Evolutionary conservation across 2,888 invertebrate genomes (phyloP), one percentile per base, ranked within the genome.

Genomic region (Drosophila maculinotata): DNA sequence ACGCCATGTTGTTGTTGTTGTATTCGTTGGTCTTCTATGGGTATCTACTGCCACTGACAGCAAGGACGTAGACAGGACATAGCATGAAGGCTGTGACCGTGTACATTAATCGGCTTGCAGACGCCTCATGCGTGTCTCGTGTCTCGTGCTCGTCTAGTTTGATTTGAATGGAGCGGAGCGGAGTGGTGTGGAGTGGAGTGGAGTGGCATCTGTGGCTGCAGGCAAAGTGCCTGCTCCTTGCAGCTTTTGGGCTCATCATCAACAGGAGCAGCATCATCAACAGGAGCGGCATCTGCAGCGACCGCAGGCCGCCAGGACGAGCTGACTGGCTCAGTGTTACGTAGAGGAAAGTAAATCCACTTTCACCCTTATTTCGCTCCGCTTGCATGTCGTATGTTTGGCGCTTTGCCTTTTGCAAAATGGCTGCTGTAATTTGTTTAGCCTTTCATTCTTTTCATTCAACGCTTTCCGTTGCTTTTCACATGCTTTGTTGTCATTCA

Each of bases 91-190:
- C 62, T 65, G 26, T 48, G 62, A 36, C 54, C 64, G 68, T 71
- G 62, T 52, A 68, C 79, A 79, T 80, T 88, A 88, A 88, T 82
- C 88, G 84, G 86, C 74, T 79, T 80, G 82, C 86, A 86, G 87
- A 86, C 84, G 82, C 84, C 72, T 76, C 72, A 73, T 84, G 85
- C 84, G 87, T 84, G 73, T 72, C 75, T 80, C 20, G 2, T 20
- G 20, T n/a, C 45, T 45, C 67, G 69, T 62, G 66, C 67, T 44
- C 52, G 70, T 42, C 65, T 66, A 51, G 71, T 53, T 52, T 33
- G 48, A 48, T 38, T 41, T 47, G 42, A 30, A 48, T 63, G 48
- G 52, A 39, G 39, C 47, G n/a, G n/a, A n/a, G n/a, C n/a, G n/a
- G n/a, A n/a, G n/a, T n/a, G n/a, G 23, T 36, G 15, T 42, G 14